phyloP scores from a whole-genome alignment of 92 coral and sea anemone genomes.

The Hydrozoanthus gracilis region DNA sequence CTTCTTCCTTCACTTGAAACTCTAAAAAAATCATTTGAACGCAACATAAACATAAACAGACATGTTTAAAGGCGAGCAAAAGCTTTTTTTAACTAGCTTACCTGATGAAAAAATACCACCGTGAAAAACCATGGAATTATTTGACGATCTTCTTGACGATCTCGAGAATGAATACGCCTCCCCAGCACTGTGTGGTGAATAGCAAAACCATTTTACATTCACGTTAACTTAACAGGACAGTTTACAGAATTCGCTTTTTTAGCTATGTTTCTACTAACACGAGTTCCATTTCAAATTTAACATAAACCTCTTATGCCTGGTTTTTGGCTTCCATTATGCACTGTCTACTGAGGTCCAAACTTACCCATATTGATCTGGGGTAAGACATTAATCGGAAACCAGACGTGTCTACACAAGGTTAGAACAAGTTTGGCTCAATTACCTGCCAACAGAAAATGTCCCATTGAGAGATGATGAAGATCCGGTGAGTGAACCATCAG shows the following conservation, averaged over 20 bases:
- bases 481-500: conserved; percentile 91
- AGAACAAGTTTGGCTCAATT: not conserved
- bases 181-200: conserved; percentile 69
- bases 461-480: conserved; percentile 90
- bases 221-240: no score
- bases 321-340: no score
- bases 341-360: no score
- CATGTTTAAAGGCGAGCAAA: not conserved
- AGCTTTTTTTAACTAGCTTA: not conserved
- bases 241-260: no score
- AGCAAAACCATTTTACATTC: not conserved
- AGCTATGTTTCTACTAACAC: not conserved
- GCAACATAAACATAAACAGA: no score
- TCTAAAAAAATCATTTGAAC: no score
- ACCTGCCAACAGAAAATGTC: conserved; percentile 84
- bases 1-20: no score
- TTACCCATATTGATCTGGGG: no score
- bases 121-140: conserved; percentile 72
- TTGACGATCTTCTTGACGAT: conserved; percentile 78
- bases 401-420: not conserved
- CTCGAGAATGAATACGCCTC: conserved; percentile 74
- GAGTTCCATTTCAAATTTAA: no score
- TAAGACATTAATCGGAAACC: no score
- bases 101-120: conserved; percentile 95
- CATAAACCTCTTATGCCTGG: no score